These are phyloP conservation scores for Bombus impatiens DNA, from an alignment of 1,140 invertebrate genomes.

Conservation along the genomic window DNA sequence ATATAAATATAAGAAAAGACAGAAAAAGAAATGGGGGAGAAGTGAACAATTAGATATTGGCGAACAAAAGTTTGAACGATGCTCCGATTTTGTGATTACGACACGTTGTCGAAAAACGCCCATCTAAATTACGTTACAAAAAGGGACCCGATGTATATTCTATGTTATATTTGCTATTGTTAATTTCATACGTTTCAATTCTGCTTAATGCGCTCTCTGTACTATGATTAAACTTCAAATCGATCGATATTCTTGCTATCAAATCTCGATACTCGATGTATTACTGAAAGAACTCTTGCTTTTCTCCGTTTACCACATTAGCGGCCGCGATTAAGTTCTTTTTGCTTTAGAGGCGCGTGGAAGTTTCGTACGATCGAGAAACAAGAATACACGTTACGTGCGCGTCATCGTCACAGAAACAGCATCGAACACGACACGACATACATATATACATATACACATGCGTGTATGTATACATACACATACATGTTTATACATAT, in stretches of 20 bases:
- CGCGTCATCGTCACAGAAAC: constrained; percentile 52
- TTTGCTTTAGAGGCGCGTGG: not conserved
- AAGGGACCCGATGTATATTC: not conserved
- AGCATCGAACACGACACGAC: constrained; percentile 12
- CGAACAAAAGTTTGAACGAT: not conserved
- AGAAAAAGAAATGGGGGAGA: not conserved
- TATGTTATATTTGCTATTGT: not conserved
- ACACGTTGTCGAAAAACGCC: not conserved
- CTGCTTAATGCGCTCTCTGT: not conserved
- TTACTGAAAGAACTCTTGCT: not conserved
- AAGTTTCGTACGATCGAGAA: constrained; percentile 15
- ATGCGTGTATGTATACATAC: not conserved
- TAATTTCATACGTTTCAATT: not conserved
- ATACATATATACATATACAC: not conserved
- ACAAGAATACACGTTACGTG: constrained; percentile 1
- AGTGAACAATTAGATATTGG: not conserved
- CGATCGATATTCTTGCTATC: not conserved
- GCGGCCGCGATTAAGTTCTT: not conserved
- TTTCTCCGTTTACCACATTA: not conserved
- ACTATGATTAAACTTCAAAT: not conserved
- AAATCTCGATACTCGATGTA: not conserved
- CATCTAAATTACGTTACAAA: not conserved
- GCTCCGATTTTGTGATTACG: constrained; percentile 37
- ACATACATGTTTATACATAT: not conserved
- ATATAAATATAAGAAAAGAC: not conserved